phyloP scores from a whole-genome alignment of 2,888 invertebrate genomes.

The Drosophila mimetica region DNA sequence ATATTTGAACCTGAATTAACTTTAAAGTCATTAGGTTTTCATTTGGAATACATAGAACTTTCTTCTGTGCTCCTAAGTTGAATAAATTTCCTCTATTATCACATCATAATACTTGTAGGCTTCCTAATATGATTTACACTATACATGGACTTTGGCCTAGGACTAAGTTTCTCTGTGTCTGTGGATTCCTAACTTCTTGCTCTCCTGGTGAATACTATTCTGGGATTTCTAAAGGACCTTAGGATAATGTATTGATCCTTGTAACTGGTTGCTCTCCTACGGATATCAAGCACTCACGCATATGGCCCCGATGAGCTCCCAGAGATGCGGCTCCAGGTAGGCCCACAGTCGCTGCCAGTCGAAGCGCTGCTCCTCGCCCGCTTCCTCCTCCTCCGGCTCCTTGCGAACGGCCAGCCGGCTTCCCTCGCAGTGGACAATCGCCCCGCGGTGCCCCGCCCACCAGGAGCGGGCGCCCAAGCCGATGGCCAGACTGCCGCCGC shows the following conservation, averaged over 20 bases:
- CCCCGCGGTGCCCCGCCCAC: slow-evolving; percentile 40
- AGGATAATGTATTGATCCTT: neutral
- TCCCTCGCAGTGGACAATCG: slow-evolving; percentile 77
- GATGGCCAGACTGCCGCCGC: slow-evolving; percentile 74
- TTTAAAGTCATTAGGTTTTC: no score
- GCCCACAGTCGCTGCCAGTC: slow-evolving; percentile 91
- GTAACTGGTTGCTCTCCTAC: neutral
- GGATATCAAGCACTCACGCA: slow-evolving; percentile 85
- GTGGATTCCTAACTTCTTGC: neutral
- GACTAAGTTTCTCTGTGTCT: no score
- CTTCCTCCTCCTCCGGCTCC: slow-evolving; percentile 50
- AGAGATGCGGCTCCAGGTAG: slow-evolving; percentile 91
- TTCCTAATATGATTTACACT: no score
- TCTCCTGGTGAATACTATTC: neutral
- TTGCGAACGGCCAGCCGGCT: slow-evolving; percentile 71
- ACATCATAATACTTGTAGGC: no score
- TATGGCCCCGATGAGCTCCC: slow-evolving; percentile 91
- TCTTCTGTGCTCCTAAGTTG: no score
- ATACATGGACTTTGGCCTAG: no score
- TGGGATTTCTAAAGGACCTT: no score
- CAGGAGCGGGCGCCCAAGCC: slow-evolving; percentile 72
- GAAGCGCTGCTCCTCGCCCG: slow-evolving; percentile 87
- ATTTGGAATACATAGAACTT: no score
- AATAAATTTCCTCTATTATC: no score
- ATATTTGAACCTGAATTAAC: no score